Base-by-base conservation (phyloP, 1,140 invertebrate species). In the Scaptomyza montana region DNA sequence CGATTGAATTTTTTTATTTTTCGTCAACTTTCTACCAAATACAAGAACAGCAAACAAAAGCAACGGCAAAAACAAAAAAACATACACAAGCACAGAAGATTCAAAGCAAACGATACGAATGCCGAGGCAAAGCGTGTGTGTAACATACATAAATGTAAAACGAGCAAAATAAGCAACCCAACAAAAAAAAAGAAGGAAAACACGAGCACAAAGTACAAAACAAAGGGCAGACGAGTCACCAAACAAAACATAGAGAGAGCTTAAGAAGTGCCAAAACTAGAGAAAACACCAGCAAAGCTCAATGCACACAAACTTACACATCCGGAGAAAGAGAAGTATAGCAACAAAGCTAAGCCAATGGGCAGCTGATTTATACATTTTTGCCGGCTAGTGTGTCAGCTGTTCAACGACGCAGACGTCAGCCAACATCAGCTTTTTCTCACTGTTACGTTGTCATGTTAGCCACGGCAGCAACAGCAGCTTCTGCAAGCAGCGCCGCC, bases 371-470 rank as follows among this genome's bases (percentile, higher is more conserved):
- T 70, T 64, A 33, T 55, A 70, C 46, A 59, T 64, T 78, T 21
- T 85, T 84, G 84, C 84, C 82, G 82, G 82, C 84, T 82, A 87
- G 63, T 74, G 78, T 68, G 78, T 86, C 81, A 86, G 81, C 81
- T 86, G 81, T 86, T 86, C 60, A 47, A 50, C 51, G n/a, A 43
- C 76, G 36, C 60, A 62, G 59, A 45, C 64, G 59, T 54, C 46
- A 46, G 59, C 30, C 30, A 33, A 33, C 60, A 70, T 60, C 60
- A 25, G 53, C 71, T 67, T 66, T 66, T 56, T 51, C 45, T 54
- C 45, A 53, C 71, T 69, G 65, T 63, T 62, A 68, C 64, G 71
- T 67, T 72, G 65, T 53, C 76, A 86, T 86, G 81, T 87, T 89
- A 82, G 82, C 82, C 46, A 78, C 81, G 53, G 79, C 79, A 65